These are phyloP conservation scores for Aspiorhynchus laticeps DNA, from an alignment of 2,113 vertebrate species.

Conservation along the genomic window DNA sequence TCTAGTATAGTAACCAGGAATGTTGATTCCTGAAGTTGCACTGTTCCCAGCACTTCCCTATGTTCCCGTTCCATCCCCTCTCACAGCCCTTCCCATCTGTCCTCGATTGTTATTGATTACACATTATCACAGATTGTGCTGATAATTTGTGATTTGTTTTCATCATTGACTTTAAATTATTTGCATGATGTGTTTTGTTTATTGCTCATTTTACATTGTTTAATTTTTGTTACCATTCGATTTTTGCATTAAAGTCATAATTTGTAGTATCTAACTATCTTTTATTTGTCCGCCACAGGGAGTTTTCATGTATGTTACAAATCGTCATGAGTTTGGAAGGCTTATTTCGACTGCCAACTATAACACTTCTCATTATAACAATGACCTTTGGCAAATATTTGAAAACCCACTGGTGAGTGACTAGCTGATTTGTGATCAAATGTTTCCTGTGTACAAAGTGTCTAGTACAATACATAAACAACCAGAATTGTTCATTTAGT, in stretches of 20 bases:
- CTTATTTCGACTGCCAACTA: constrained; percentile 95
- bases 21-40: constrained; percentile 66
- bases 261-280: constrained; percentile 58
- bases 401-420: constrained; percentile 96
- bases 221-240: constrained; percentile 30
- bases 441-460: constrained; percentile 34
- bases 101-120: constrained; percentile 48
- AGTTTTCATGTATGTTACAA: constrained; percentile 97
- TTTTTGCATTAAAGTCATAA: constrained; percentile 1
- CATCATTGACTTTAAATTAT: background rate
- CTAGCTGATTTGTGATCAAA: constrained; percentile 23
- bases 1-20: constrained; percentile 58
- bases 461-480: background rate
- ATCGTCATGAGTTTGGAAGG: constrained; percentile 95
- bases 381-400: constrained; percentile 98
- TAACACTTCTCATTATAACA: constrained; percentile 93
- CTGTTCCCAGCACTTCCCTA: constrained; percentile 54
- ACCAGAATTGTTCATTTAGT: background rate
- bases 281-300: constrained; percentile 81
- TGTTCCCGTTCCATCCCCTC: constrained; percentile 51
- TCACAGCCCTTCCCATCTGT: constrained; percentile 50
- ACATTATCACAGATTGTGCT: constrained; percentile 31
- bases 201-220: background rate
- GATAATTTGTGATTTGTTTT: constrained; percentile 46
- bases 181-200: background rate